These are phyloP conservation scores for Sprattus sprattus DNA, from an alignment of 2,113 vertebrate genomes.

Conservation along the genomic window DNA sequence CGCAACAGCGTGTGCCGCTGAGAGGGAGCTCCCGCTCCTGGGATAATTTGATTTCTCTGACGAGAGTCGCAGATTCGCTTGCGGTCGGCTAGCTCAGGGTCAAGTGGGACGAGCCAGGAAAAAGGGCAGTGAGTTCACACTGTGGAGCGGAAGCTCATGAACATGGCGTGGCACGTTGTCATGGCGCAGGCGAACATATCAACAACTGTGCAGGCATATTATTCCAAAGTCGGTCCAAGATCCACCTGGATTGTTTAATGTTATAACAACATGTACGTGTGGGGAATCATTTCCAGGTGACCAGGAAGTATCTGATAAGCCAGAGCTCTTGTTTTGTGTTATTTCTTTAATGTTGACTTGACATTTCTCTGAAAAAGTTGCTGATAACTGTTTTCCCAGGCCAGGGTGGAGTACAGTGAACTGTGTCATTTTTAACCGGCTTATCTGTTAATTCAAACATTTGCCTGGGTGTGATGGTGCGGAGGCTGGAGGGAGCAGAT, in stretches of 20 bases:
- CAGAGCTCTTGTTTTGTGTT: background rate
- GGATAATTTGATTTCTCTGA: slow-evolving; percentile 27
- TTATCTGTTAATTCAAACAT: slow-evolving; percentile 37
- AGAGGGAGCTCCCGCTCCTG: slow-evolving; percentile 27
- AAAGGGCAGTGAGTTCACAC: background rate
- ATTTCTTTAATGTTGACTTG: slow-evolving; percentile 22
- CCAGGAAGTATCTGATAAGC: slow-evolving; percentile 17
- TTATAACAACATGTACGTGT: slow-evolving; percentile 6
- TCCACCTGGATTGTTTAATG: slow-evolving; percentile 22
- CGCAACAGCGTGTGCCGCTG: slow-evolving; percentile 8
- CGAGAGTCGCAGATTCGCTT: slow-evolving; percentile 21
- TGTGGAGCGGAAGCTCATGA: background rate
- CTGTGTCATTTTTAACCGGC: background rate
- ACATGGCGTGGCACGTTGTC: background rate
- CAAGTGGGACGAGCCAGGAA: background rate
- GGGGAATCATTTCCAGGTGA: slow-evolving; percentile 19
- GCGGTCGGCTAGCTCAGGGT: background rate
- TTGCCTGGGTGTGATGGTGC: background rate
- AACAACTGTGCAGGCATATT: background rate
- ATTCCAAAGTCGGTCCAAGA: background rate
- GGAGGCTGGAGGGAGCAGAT: background rate
- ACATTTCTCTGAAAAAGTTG: slow-evolving; percentile 23
- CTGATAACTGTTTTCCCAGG: slow-evolving; percentile 43
- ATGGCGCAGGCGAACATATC: background rate
- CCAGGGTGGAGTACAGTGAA: background rate